Evolutionary conservation across 2,113 vertebrate species (phyloP), one percentile per base, ranked within the genome.

Genomic region (Bostrychus sinensis): DNA sequence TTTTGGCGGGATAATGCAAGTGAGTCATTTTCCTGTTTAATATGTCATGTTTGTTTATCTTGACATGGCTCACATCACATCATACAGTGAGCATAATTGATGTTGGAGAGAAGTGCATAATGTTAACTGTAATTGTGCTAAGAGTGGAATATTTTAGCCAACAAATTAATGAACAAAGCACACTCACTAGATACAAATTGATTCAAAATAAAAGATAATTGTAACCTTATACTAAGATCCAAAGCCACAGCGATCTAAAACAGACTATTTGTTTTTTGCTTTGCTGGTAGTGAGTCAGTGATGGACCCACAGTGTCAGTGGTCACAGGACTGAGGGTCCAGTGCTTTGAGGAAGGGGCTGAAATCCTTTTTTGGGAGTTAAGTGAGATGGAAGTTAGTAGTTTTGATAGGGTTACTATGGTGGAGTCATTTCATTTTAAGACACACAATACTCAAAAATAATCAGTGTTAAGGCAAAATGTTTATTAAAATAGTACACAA

Each of bases 31-130:
- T 71, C 43, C 62, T 78, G 77, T 81, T 89, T 77, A 81, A 87
- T 83, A 82, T 80, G 82, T 86, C 82, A 69, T 85, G 89, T 88
- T 90, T 86, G 80, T 88, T 88, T 85, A 79, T 85, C 74, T 76
- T 80, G 72, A 84, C 81, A 77, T 59, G 66, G 58, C 73, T 84
- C 63, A 19, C 45, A 55, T 78, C 78, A 26, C 65, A 67, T 57
- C 3, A 30, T 57, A 66, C 56, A 72, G 70, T 61, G 56, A 65
- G 67, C 5, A 14, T 36, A 17, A 79, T 78, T 83, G 72, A 81
- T 85, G 72, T 85, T 60, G 34, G 62, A 4, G 59, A 64, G 65
- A 65, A 56, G 30, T 54, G 75, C 66, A 80, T 76, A 61, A 60
- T 74, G 3, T 50, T n/a, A n/a, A 64, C 74, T 58, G 66, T 83